Conservation (phyloP, 1,140 invertebrate species). For the Ceratina calcarata region DNA sequence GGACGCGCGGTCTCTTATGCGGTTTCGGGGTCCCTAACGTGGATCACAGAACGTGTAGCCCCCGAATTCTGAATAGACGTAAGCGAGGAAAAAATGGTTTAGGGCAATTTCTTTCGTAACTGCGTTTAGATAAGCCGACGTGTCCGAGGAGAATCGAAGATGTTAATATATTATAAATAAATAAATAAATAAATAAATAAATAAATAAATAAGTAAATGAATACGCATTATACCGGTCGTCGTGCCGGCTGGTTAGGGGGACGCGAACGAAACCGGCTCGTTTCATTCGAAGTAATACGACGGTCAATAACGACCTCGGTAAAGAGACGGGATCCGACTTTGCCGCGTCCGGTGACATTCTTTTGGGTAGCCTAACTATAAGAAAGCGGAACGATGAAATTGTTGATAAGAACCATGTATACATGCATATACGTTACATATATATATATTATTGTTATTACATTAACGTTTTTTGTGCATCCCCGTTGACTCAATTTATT, state of each 20-base stretch:
- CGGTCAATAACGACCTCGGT: too few relatives aligned
- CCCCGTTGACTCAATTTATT: conserved; percentile 4
- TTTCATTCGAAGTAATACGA: background rate
- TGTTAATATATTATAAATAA: conserved; percentile 64
- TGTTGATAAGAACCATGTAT: conserved; percentile 75
- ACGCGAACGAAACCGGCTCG: conserved; percentile 14
- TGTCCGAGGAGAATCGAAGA: conserved; percentile 40
- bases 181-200: conserved; percentile 61
- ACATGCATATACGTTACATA: conserved; percentile 71
- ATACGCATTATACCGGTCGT: conserved; percentile 28
- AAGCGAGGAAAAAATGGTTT: conserved; percentile 40
- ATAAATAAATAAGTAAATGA: too few relatives aligned
- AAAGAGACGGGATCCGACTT: conserved; percentile 7
- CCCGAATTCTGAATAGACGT: background rate
- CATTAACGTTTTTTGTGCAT: conserved; percentile 70
- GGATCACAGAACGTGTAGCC: conserved; percentile 17
- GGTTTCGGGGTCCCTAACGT: conserved; percentile 15
- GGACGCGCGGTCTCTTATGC: background rate
- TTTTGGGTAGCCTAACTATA: conserved; percentile 64
- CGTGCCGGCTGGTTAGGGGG: conserved; percentile 13
- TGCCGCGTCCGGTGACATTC: conserved; percentile 52
- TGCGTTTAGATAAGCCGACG: conserved; percentile 40
- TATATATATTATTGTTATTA: conserved; percentile 76
- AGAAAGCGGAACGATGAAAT: conserved; percentile 62
- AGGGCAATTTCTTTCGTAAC: conserved; percentile 56